These are phyloP conservation scores for Anthophora plumipes DNA, from an alignment of 2,888 invertebrate genomes.

Conservation along the genomic window DNA sequence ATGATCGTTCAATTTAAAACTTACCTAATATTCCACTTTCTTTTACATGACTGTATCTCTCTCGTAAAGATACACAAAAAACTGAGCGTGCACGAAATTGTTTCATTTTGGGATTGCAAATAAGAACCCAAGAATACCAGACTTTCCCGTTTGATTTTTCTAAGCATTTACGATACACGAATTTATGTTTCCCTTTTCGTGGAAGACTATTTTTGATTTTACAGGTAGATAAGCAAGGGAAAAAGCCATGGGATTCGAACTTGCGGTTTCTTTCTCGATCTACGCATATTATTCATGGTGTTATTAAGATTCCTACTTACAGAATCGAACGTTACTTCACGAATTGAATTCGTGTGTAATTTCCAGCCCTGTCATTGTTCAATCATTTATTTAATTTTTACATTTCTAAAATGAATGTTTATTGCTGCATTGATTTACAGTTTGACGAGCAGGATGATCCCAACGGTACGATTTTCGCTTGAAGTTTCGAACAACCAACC, in stretches of 20 bases:
- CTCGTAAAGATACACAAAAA: neutral
- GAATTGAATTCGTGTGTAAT: neutral
- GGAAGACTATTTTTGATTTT: neutral
- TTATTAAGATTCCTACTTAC: neutral
- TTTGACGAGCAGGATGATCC: neutral
- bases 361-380: neutral
- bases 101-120: neutral
- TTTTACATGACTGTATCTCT: neutral
- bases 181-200: neutral
- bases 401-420: neutral
- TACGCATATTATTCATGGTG: constrained; percentile 10
- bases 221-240: neutral
- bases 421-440: neutral
- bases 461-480: neutral
- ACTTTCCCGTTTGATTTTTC: neutral
- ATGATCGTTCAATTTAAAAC: too few species aligned
- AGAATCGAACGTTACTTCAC: neutral
- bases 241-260: neutral
- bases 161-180: neutral
- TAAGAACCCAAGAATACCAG: neutral
- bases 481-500: neutral
- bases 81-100: neutral
- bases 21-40: too few species aligned
- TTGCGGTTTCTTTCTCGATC: neutral
- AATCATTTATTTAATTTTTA: neutral